Percentiles rank a stretch among this genome's conserved stretches.
These are phyloP conservation scores for Turritopsis rubra DNA, from an alignment of 30 jellyfish, hydroid and myxozoan species.

Conservation along the genomic window DNA sequence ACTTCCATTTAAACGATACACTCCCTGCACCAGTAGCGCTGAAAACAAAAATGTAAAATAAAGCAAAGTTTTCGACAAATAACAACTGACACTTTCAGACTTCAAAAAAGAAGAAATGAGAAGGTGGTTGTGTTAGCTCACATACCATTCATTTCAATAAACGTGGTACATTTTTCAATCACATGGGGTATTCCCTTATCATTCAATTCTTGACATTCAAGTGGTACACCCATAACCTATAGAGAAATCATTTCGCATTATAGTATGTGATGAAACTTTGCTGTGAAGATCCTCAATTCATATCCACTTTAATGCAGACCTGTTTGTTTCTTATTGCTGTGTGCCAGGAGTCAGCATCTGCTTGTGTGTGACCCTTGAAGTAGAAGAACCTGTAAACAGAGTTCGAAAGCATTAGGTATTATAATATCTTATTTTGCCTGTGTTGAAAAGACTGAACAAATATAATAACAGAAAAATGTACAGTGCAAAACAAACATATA, in stretches of 20 bases:
- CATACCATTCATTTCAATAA: constrained; percentile 55
- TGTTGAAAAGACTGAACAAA: no score
- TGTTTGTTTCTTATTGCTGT: constrained; percentile 68
- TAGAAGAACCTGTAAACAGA: constrained; percentile 44
- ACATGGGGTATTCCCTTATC: constrained; percentile 48
- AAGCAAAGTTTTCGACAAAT: no score
- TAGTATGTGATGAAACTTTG: not conserved
- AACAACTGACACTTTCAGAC: not conserved
- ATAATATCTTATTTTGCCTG: no score
- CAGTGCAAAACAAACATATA: no score
- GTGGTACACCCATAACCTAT: constrained; percentile 69
- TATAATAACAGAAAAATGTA: no score
- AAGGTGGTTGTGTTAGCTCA: not conserved
- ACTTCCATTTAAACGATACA: constrained; percentile 61
- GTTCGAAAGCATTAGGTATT: no score
- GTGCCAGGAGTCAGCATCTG: constrained; percentile 64
- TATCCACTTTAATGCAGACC: constrained; percentile 20
- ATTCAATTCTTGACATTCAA: constrained; percentile 50
- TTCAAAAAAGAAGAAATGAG: not conserved
- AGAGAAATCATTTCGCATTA: not conserved
- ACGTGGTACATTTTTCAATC: constrained; percentile 59
- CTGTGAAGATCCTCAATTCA: not conserved
- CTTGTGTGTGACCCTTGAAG: constrained; percentile 36
- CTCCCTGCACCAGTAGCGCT: constrained; percentile 59
- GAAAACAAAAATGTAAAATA: not conserved